Percentiles rank a stretch among this genome's conserved stretches.
Conservation (phyloP, 2,888 invertebrate species). For the Dynastes maya region DNA sequence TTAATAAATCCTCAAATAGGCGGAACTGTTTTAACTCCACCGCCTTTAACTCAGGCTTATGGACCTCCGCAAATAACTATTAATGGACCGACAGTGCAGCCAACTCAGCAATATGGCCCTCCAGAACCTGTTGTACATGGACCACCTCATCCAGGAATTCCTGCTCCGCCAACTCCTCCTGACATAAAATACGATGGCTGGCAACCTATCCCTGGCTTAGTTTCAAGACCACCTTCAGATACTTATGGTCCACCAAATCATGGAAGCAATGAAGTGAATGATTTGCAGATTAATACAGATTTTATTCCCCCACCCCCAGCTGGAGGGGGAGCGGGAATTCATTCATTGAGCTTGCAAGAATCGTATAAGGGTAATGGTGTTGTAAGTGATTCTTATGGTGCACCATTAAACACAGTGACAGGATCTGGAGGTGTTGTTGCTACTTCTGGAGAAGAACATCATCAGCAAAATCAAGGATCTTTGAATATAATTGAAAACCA, state of each 20-base stretch:
- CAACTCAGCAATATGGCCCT: slow-evolving; percentile 66
- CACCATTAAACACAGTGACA: slow-evolving; percentile 70
- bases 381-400: slow-evolving; percentile 73
- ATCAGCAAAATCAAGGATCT: slow-evolving; percentile 54
- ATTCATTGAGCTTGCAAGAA: slow-evolving; percentile 48
- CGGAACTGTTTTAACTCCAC: slow-evolving; percentile 68
- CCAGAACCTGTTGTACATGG: slow-evolving; percentile 72
- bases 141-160: slow-evolving; percentile 79
- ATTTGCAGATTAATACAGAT: slow-evolving; percentile 67
- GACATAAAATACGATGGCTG: slow-evolving; percentile 88
- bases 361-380: slow-evolving; percentile 53
- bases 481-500: slow-evolving; percentile 67
- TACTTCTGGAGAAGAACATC: slow-evolving; percentile 64
- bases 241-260: slow-evolving; percentile 64
- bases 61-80: slow-evolving; percentile 61
- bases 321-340: slow-evolving; percentile 52
- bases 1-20: slow-evolving; percentile 52
- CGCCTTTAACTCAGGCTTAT: slow-evolving; percentile 60
- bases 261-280: slow-evolving; percentile 63
- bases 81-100: slow-evolving; percentile 30
- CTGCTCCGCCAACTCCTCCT: slow-evolving; percentile 83
- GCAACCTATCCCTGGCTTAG: slow-evolving; percentile 86
- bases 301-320: slow-evolving; percentile 64
- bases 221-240: slow-evolving; percentile 65
- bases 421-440: slow-evolving; percentile 67